Evolutionary conservation across 2,888 invertebrate species (phyloP).

Genomic region (Cryptus viduatorius): DNA sequence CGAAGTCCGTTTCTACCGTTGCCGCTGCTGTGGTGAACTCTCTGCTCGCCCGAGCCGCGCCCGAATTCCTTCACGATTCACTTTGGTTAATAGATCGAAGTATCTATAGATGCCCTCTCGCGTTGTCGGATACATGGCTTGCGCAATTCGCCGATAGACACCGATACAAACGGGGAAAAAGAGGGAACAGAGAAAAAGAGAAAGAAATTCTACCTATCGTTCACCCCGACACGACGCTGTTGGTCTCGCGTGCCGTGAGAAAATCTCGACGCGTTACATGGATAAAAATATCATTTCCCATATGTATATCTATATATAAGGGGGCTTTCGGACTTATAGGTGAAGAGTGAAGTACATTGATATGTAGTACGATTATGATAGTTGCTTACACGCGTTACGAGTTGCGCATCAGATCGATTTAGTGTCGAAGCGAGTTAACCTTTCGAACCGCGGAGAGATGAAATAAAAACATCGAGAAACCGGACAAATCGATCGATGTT

Average conservation of each 20-base stretch:
- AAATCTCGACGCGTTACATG: slow-evolving; percentile 32
- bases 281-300: slow-evolving; percentile 22
- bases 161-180: neutral
- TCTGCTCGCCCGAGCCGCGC: slow-evolving; percentile 34
- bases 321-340: neutral
- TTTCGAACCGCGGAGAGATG: neutral
- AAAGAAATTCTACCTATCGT: slow-evolving; percentile 17
- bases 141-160: slow-evolving; percentile 36
- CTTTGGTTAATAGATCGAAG: slow-evolving; percentile 47
- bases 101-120: slow-evolving; percentile 37
- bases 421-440: neutral
- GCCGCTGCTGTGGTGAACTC: neutral
- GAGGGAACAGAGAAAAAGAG: neutral
- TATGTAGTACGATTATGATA: neutral
- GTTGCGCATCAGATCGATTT: neutral
- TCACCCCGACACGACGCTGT: slow-evolving; percentile 5
- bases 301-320: neutral
- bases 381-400: neutral
- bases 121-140: slow-evolving; percentile 14
- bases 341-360: neutral
- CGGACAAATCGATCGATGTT: neutral
- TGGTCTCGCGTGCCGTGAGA: slow-evolving; percentile 46
- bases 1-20: neutral
- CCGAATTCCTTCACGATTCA: slow-evolving; percentile 57
- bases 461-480: neutral